Base-by-base conservation (phyloP, 2,113 vertebrate genomes). In the Lagopus leucura region DNA sequence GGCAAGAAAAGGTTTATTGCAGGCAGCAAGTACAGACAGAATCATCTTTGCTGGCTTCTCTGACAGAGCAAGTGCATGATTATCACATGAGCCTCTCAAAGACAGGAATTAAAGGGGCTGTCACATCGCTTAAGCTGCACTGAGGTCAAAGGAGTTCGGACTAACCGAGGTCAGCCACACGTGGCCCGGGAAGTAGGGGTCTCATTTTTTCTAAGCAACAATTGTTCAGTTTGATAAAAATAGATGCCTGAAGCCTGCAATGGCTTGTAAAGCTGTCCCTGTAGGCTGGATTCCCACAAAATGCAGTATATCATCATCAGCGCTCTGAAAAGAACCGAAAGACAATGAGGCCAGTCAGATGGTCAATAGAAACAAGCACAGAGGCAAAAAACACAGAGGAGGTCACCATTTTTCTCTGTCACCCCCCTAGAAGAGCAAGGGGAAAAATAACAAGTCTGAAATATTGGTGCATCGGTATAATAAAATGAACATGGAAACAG, bases 1-100 rank as follows among this genome's bases (percentile, higher is more conserved):
- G 77, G 57, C 82, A 86, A 97, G 94, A 91, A 94, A 93, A 94
- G 80, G 82, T 88, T 88, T 96, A 93, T 90, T 95, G 94, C 91
- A 81, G 94, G 91, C 89, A 93, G 93, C 92, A 91, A 93, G 90
- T 69, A 91, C 88, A 90, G 88, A 86, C 82, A 91, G 89, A 91
- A 79, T 90, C 3, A 1, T 72, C 76, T 92, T 88, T 86, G 86
- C 90, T 1, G 79, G 70, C 66, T 95, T 73, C 86, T 94, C 93
- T 95, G 86, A 95, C 88, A 92, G 95, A 94, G 90, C 92, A 94
- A 95, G 94, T 93, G 93, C 86, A 43, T 93, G 93, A 96, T 92
- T 96, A 94, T 95, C 95, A 97, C 95, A 95, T 94, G 96, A 94
- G 93, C 86, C 73, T 88, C 94, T 84, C 95, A 93, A 94, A 94